Percentiles rank a stretch among this genome's conserved stretches.
Evolutionary conservation across 2,113 vertebrate genomes (phyloP).

Genomic region (Trogon melanurus): DNA sequence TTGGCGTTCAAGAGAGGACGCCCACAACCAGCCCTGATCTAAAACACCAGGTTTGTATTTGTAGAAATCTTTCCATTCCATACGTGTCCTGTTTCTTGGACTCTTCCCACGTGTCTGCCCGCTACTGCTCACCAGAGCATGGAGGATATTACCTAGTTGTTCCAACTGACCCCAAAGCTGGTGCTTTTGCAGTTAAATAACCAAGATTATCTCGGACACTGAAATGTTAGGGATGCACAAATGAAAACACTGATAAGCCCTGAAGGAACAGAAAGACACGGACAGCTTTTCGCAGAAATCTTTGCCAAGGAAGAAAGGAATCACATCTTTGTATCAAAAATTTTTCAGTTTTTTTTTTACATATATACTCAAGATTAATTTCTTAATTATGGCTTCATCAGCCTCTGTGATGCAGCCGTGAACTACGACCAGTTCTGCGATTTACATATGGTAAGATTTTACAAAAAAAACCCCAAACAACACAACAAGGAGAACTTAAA

Average conservation of each 20-base stretch:
- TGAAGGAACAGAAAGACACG: background rate
- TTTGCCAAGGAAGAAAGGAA: background rate
- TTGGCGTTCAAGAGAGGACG: background rate
- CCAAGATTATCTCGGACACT: background rate
- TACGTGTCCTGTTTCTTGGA: background rate
- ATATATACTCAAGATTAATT: too few relatives aligned
- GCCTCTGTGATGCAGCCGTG: background rate
- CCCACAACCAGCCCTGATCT: background rate
- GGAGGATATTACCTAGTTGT: fast-evolving
- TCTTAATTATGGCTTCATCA: background rate
- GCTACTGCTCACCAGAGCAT: background rate
- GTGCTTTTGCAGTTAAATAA: background rate
- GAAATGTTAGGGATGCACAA: background rate
- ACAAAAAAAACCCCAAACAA: background rate
- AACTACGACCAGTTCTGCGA: background rate
- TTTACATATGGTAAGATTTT: too few relatives aligned
- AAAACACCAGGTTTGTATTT: background rate
- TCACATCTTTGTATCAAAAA: background rate
- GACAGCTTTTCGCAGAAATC: background rate
- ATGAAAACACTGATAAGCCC: background rate
- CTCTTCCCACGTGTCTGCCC: background rate
- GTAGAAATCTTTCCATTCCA: background rate
- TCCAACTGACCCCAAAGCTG: background rate
- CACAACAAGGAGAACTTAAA: background rate
- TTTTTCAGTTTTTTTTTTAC: too few relatives aligned